Percentiles rank a stretch among this genome's conserved stretches.
Conservation (phyloP, 2,113 vertebrate genomes). For the Platycercus adscitus region DNA sequence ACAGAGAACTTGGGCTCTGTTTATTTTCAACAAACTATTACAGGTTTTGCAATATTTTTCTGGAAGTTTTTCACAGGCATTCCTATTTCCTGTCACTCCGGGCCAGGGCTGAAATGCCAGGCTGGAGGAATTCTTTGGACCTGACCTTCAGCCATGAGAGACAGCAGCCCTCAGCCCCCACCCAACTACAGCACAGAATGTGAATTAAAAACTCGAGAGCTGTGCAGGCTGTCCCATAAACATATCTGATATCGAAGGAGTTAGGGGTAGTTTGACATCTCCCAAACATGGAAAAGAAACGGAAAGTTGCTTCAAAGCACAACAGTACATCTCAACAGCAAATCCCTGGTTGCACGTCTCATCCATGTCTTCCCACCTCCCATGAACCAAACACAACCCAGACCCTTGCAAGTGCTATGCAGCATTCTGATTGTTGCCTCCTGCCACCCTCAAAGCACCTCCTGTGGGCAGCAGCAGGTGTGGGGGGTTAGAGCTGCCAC, state of each 20-base stretch:
- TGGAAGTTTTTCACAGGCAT: conserved; percentile 38
- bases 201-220: background rate
- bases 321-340: background rate
- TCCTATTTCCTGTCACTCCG: background rate
- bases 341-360: accelerated
- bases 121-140: background rate
- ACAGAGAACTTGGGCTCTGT: conserved; percentile 6
- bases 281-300: background rate
- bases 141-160: background rate
- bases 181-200: background rate
- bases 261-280: background rate
- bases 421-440: background rate
- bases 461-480: accelerated
- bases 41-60: conserved; percentile 30
- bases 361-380: background rate
- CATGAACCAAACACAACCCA: background rate
- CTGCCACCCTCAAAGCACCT: background rate
- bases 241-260: background rate
- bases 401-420: background rate
- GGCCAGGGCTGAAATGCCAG: background rate
- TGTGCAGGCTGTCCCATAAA: background rate
- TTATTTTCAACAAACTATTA: conserved; percentile 44
- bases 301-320: background rate
- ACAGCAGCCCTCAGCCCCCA: background rate
- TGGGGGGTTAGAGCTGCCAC: accelerated